Percentiles rank a stretch among this genome's conserved stretches.
Conservation (phyloP, 2,113 vertebrate genomes). For the Egretta garzetta region DNA sequence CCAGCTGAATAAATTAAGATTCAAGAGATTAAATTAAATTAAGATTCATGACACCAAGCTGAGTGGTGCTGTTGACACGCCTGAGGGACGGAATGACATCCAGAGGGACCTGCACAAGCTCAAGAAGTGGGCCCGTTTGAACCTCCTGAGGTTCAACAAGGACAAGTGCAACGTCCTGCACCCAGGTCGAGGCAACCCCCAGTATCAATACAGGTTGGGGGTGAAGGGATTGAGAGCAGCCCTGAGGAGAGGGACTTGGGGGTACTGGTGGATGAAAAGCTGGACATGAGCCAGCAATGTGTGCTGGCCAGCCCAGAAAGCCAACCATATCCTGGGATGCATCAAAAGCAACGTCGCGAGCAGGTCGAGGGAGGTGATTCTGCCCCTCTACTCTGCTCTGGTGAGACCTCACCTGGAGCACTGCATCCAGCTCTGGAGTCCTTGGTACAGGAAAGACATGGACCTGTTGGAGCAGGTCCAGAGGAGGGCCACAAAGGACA, state of each 20-base stretch:
- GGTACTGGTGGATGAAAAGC: background rate
- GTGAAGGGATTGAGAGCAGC: background rate
- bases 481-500: background rate
- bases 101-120: background rate
- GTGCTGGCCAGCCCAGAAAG: rapidly evolving
- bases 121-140: background rate
- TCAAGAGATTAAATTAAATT: background rate
- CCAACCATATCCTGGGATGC: background rate
- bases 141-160: background rate
- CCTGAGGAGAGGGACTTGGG: background rate
- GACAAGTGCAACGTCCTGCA: background rate
- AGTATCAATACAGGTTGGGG: background rate
- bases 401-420: background rate
- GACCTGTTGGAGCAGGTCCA: background rate
- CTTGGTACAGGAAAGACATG: background rate
- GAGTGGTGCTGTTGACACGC: background rate
- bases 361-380: background rate
- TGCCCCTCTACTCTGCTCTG: background rate
- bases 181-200: background rate
- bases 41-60: background rate
- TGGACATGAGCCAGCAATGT: background rate
- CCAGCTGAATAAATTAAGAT: background rate
- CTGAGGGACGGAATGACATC: background rate
- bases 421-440: background rate
- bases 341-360: background rate